These are phyloP conservation scores for Venusia cambrica DNA, from an alignment of 2,888 invertebrate species.

Conservation along the genomic window DNA sequence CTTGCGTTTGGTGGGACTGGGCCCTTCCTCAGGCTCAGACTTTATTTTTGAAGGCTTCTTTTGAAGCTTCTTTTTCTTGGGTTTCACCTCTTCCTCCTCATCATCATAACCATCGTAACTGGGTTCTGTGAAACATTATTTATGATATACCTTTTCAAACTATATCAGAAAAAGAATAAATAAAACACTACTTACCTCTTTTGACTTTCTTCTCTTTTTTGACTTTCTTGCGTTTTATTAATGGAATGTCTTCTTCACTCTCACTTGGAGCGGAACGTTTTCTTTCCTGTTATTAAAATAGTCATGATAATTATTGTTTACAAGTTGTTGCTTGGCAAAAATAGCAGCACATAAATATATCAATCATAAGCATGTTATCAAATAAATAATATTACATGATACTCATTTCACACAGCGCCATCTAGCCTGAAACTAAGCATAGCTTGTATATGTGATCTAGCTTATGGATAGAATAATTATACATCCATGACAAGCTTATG, in stretches of 20 bases:
- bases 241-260: constrained; percentile 87
- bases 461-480: too few species aligned
- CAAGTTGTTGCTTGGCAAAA: too few species aligned
- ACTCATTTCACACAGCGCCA: too few species aligned
- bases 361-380: too few species aligned
- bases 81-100: constrained; percentile 73
- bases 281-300: constrained; percentile 44
- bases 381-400: too few species aligned
- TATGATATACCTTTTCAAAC: too few species aligned
- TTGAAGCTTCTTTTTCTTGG: constrained; percentile 76
- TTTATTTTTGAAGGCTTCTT: constrained; percentile 54
- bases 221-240: constrained; percentile 84
- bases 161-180: too few species aligned
- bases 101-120: constrained; percentile 82
- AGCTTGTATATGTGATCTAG: too few species aligned
- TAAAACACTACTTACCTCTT: constrained; percentile 57
- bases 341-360: too few species aligned
- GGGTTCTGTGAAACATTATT: constrained; percentile 49
- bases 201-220: constrained; percentile 80
- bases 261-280: constrained; percentile 72
- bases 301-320: too few species aligned
- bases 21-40: constrained; percentile 48
- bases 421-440: too few species aligned
- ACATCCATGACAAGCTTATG: too few species aligned
- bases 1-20: constrained; percentile 84